Conservation (phyloP, 2,797 vertebrate genomes). For the Xenopus petersii region DNA sequence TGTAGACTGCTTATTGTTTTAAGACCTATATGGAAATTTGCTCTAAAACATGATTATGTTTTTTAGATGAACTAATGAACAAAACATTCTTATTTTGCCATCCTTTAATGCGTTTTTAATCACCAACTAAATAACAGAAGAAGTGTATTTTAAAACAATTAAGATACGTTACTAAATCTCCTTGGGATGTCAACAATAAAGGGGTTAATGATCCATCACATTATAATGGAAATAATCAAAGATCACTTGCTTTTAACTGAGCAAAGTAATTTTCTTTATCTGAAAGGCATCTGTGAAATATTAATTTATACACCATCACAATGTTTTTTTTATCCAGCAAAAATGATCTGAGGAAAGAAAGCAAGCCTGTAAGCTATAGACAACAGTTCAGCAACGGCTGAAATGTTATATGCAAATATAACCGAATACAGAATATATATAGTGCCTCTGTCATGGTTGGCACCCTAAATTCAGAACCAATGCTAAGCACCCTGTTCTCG, state of each 20-base stretch:
- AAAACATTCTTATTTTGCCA: slow-evolving; percentile 70
- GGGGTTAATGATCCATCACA: slow-evolving; percentile 75
- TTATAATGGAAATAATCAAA: slow-evolving; percentile 69
- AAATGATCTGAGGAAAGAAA: slow-evolving; percentile 22
- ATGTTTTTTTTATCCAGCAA: slow-evolving; percentile 59
- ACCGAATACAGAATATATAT: slow-evolving; percentile 1
- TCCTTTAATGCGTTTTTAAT: slow-evolving; percentile 80
- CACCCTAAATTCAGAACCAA: too few relatives aligned
- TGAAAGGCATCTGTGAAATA: slow-evolving; percentile 64
- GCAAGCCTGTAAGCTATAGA: slow-evolving; percentile 4
- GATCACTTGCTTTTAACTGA: slow-evolving; percentile 64
- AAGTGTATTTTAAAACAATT: slow-evolving; percentile 80
- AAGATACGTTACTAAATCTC: slow-evolving; percentile 75
- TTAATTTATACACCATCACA: slow-evolving; percentile 61
- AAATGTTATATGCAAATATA: slow-evolving; percentile 31
- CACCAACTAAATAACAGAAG: slow-evolving; percentile 75
- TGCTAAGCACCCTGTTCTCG: too few relatives aligned
- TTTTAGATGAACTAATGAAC: slow-evolving; percentile 72
- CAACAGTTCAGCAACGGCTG: slow-evolving; percentile 11
- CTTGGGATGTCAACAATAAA: slow-evolving; percentile 77
- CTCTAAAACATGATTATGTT: slow-evolving; percentile 70
- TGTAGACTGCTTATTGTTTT: slow-evolving; percentile 71
- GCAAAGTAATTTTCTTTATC: slow-evolving; percentile 63
- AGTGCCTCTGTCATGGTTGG: too few relatives aligned
- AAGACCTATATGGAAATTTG: slow-evolving; percentile 74